Percentiles rank a stretch among this genome's conserved stretches.
These are phyloP conservation scores for Callaeas wilsoni DNA, from an alignment of 2,113 vertebrate species.

Conservation along the genomic window DNA sequence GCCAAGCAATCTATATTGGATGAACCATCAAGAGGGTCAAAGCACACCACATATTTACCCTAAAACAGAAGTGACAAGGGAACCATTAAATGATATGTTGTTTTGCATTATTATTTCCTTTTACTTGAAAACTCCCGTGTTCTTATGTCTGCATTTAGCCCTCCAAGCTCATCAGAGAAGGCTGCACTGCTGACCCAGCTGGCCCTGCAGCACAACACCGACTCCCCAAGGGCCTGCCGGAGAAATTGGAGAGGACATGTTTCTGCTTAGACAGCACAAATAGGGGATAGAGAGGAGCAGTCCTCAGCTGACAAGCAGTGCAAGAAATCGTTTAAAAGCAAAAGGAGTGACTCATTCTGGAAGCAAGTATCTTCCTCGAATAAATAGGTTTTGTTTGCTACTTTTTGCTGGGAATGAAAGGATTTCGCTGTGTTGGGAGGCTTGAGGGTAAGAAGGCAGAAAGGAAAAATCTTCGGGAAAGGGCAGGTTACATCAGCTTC, in stretches of 20 bases:
- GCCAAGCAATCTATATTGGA: constrained; percentile 98
- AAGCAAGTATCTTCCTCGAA: not conserved
- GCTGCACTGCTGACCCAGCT: not conserved
- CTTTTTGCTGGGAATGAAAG: not conserved
- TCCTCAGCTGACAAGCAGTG: not conserved
- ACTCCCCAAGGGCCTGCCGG: not conserved
- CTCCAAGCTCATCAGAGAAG: not conserved
- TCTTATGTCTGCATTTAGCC: not conserved
- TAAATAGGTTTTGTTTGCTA: not conserved
- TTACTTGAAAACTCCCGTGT: not conserved
- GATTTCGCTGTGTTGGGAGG: not conserved
- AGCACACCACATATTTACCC: constrained; percentile 97
- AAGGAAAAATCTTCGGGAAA: not conserved
- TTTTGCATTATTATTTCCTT: not conserved
- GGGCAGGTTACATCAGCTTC: not conserved
- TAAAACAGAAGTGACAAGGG: constrained; percentile 40
- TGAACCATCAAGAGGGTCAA: constrained; percentile 95
- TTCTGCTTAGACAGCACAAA: not conserved
- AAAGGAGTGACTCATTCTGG: not conserved
- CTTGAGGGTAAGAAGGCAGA: not conserved
- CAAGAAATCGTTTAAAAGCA: not conserved
- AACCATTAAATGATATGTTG: not conserved
- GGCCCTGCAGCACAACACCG: not conserved
- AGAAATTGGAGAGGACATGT: not conserved
- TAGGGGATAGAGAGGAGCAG: not conserved